Conservation (phyloP, 2,888 invertebrate species). For the Lamellibrachia satsuma region DNA sequence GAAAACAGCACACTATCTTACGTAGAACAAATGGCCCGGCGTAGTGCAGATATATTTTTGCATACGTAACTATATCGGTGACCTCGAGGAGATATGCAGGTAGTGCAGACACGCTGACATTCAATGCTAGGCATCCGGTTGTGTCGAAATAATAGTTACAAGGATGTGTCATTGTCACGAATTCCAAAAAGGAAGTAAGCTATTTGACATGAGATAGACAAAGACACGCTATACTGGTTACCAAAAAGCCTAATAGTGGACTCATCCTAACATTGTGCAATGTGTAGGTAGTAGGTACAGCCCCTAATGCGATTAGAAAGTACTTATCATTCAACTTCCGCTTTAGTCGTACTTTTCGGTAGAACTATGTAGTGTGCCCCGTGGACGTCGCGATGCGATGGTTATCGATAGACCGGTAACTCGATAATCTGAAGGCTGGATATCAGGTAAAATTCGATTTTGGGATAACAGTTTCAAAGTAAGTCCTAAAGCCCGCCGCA, state of each 20-base stretch:
- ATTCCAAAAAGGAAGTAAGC: neutral
- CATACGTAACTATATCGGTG: no score
- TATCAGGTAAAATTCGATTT: neutral
- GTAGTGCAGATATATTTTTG: no score
- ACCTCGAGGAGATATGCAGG: neutral
- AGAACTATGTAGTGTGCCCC: neutral
- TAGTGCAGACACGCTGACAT: neutral
- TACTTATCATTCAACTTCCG: neutral
- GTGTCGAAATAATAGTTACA: neutral
- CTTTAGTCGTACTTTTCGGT: neutral
- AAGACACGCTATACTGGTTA: neutral
- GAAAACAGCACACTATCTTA: no score
- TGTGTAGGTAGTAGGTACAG: neutral
- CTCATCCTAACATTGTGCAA: neutral
- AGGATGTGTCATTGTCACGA: neutral
- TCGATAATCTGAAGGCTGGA: neutral
- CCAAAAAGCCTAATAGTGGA: neutral
- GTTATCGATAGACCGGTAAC: neutral
- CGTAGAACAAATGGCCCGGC: no score
- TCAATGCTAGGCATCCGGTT: neutral
- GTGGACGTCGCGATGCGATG: neutral
- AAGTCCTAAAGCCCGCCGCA: neutral
- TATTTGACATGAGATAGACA: neutral
- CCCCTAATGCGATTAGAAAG: no score
- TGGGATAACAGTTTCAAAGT: neutral